These are phyloP conservation scores for Nycticorax nycticorax DNA, from an alignment of 2,113 vertebrate genomes.

Conservation along the genomic window DNA sequence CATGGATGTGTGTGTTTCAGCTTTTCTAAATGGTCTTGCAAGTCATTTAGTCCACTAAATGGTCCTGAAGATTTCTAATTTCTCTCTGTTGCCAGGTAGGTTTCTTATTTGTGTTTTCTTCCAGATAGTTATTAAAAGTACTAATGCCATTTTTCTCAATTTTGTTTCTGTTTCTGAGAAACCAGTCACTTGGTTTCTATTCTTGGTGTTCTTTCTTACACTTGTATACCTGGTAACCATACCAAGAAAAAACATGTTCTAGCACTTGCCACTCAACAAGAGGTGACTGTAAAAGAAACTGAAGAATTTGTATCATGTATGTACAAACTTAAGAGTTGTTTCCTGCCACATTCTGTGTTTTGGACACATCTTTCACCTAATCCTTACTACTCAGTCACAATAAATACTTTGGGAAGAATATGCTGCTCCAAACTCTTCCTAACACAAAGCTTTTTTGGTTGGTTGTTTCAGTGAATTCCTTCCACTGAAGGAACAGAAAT, in stretches of 20 bases:
- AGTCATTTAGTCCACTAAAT: not conserved
- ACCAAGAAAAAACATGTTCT: not conserved
- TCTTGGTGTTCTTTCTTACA: not conserved
- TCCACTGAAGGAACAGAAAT: conserved; percentile 42
- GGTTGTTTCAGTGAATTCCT: conserved; percentile 40
- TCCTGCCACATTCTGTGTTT: not conserved
- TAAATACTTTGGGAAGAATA: not conserved
- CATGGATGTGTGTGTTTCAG: not conserved
- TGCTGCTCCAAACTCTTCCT: not conserved
- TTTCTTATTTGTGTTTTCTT: not conserved
- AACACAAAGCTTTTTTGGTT: conserved; percentile 20
- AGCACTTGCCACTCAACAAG: not conserved
- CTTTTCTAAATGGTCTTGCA: not conserved
- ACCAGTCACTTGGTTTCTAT: not conserved
- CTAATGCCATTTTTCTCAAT: not conserved
- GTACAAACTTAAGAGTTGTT: not conserved
- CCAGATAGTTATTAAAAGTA: not conserved
- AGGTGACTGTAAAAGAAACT: not conserved
- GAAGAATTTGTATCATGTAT: not conserved
- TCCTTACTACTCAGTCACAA: not conserved
- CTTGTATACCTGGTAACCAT: not conserved
- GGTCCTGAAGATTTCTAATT: not conserved
- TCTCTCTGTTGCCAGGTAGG: not conserved
- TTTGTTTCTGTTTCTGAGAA: not conserved
- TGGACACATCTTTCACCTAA: not conserved